phyloP scores from a whole-genome alignment of 1,140 invertebrate species.

The Hyles euphorbiae region DNA sequence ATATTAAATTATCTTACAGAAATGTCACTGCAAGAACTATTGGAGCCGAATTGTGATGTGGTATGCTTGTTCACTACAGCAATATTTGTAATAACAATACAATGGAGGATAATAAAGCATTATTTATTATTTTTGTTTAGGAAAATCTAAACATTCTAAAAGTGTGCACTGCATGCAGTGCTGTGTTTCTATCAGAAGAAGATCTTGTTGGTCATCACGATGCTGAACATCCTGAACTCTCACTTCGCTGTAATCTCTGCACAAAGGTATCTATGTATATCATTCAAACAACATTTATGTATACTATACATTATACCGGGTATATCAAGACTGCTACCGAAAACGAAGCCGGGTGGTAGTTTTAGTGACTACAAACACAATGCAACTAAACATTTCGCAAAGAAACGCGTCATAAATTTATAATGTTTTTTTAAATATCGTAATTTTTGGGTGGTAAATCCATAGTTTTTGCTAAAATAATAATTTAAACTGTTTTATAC shows the following conservation, averaged over 20 bases:
- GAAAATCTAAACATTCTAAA: constrained; percentile 20
- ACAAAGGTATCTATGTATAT: constrained; percentile 30
- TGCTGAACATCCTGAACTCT: constrained; percentile 34
- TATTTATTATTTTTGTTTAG: constrained; percentile 13
- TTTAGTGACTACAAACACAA: too few relatives aligned
- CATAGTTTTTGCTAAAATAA: too few relatives aligned
- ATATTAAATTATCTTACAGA: constrained; percentile 18
- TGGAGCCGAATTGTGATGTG: constrained; percentile 25
- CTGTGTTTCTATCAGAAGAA: constrained; percentile 25
- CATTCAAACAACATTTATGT: too few relatives aligned
- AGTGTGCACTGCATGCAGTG: constrained; percentile 28
- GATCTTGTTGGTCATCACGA: constrained; percentile 31
- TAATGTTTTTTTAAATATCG: too few relatives aligned
- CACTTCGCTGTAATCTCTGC: constrained; percentile 33
- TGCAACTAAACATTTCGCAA: too few relatives aligned
- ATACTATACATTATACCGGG: too few relatives aligned
- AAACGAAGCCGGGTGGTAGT: too few relatives aligned
- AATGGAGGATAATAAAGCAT: background rate
- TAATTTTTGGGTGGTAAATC: too few relatives aligned
- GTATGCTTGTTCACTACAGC: constrained; percentile 12
- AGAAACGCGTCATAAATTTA: too few relatives aligned
- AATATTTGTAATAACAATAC: background rate
- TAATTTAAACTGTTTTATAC: too few relatives aligned
- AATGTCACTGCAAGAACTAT: constrained; percentile 26
- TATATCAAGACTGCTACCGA: too few relatives aligned